Evolutionary conservation across 35 echinoderm and acorn worm genomes (phyloP).

Genomic region (Lytechinus pictus): DNA sequence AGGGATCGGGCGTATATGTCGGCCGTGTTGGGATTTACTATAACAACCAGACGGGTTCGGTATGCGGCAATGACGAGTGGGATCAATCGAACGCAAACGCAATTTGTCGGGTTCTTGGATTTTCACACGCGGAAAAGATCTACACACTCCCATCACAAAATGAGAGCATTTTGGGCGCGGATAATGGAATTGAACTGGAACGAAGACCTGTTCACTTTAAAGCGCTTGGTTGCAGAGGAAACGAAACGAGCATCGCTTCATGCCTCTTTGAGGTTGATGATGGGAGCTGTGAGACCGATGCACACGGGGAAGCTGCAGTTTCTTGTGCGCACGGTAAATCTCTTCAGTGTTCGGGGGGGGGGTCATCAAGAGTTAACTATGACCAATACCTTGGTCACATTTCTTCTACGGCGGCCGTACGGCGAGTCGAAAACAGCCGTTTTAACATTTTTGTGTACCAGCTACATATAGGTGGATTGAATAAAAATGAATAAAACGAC

Average conservation of each 20-base stretch:
- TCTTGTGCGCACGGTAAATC: not conserved
- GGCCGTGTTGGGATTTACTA: not conserved
- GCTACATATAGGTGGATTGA: no score
- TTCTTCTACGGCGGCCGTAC: no score
- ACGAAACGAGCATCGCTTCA: not conserved
- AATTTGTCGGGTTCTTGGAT: not conserved
- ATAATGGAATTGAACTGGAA: no score
- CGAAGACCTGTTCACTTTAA: not conserved
- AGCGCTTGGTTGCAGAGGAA: not conserved
- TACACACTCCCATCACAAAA: not conserved
- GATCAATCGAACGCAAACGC: not conserved
- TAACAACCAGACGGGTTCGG: not conserved
- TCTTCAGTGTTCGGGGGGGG: no score
- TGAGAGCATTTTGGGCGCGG: no score
- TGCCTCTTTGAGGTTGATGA: not conserved
- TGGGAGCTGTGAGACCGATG: not conserved
- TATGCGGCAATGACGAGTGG: not conserved
- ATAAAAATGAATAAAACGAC: no score
- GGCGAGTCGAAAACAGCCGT: no score
- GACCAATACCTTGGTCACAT: no score
- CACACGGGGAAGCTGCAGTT: not conserved
- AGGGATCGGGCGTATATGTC: not conserved
- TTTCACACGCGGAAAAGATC: not conserved
- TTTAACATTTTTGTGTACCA: no score
- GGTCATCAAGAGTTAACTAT: no score